Evolutionary conservation across 2,888 invertebrate species (phyloP), one percentile per base, ranked within the genome.

Genomic region (Leptopilina drosophilae): DNA sequence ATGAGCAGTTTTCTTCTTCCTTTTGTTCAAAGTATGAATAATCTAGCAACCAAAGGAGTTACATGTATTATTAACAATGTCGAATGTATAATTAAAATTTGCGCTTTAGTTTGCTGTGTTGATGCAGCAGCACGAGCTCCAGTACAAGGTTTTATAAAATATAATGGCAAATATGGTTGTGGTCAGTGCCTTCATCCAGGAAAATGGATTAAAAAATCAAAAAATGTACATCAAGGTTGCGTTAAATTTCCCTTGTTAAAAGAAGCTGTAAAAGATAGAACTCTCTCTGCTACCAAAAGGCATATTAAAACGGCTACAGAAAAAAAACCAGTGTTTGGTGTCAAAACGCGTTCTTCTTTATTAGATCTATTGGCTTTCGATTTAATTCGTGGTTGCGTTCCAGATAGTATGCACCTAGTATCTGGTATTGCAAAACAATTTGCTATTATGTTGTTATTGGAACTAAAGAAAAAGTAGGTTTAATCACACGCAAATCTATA

Each of bases 341-440:
- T 42, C 11, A n/a, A 66, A 66, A 42, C 66, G 46, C 46, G 66
- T 7, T 66, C 81, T 6, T 26, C 77, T 46, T 73, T 82, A 56
- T 33, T 80, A 46, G 11, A 64, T 76, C 53, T 78, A 78, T 59
- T 73, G 46, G 53, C 65, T 67, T 84, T 84, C 65, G 77, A 84
- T 77, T 67, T 82, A 7, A 80, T 84, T 26, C 2, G 64, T 4
- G 69, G 81, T 33, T 84, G 82, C 66, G 78, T 78, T 0, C 82
- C 82, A 4, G 82, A 84, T 78, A 76, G 65, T n/a, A 82, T 83
- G 82, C 82, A 83, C 33, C 8, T 42, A 7, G 40, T 40, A n/a
- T 42, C 46, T 46, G 46, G 66, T 8, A 15, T 66, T 9, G 15
- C 42, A 15, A 66, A 66, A 46, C 66, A 66, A 42, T n/a, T 66